Percentiles rank a stretch among this genome's conserved stretches.
phyloP scores from a whole-genome alignment of 92 coral and sea anemone genomes.

The Epizoanthus rinbou region DNA sequence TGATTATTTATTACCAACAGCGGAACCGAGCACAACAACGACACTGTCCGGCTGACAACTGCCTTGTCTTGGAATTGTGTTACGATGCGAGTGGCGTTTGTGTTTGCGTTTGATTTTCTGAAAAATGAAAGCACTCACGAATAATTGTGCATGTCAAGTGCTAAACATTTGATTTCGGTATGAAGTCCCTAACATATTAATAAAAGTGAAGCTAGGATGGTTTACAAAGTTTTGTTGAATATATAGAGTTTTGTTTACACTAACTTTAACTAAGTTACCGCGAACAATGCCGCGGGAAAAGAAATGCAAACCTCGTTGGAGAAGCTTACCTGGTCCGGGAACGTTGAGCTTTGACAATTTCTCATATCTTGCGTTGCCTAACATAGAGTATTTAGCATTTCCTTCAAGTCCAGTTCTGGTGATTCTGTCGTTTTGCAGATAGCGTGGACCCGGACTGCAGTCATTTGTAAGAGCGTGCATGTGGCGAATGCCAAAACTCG shows the following conservation, averaged over 20 bases:
- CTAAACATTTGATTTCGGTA: not conserved
- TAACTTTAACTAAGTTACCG: slow-evolving; percentile 7
- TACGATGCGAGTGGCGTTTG: too few species aligned
- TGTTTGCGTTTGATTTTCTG: too few species aligned
- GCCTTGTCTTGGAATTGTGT: too few species aligned
- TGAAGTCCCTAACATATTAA: not conserved
- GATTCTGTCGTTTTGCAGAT: slow-evolving; percentile 46
- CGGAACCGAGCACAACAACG: too few species aligned
- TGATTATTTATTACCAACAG: too few species aligned
- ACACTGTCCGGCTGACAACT: too few species aligned
- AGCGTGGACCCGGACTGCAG: slow-evolving; percentile 70
- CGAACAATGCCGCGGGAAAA: not conserved
- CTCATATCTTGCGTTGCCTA: slow-evolving; percentile 55
- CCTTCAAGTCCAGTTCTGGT: slow-evolving; percentile 62
- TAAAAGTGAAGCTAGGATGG: too few species aligned
- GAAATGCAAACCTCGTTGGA: not conserved
- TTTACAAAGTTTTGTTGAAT: not conserved
- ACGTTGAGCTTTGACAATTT: slow-evolving; percentile 49
- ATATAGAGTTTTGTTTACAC: slow-evolving; percentile 27
- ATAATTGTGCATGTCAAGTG: too few species aligned
- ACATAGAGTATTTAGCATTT: slow-evolving; percentile 63
- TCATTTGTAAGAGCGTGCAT: slow-evolving; percentile 58
- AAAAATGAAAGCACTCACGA: too few species aligned
- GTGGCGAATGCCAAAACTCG: slow-evolving; percentile 58
- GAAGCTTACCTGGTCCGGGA: slow-evolving; percentile 70